Percentiles rank a stretch among this genome's conserved stretches.
Conservation (phyloP, 1,140 invertebrate species). For the Trypoxylus dichotomus region DNA sequence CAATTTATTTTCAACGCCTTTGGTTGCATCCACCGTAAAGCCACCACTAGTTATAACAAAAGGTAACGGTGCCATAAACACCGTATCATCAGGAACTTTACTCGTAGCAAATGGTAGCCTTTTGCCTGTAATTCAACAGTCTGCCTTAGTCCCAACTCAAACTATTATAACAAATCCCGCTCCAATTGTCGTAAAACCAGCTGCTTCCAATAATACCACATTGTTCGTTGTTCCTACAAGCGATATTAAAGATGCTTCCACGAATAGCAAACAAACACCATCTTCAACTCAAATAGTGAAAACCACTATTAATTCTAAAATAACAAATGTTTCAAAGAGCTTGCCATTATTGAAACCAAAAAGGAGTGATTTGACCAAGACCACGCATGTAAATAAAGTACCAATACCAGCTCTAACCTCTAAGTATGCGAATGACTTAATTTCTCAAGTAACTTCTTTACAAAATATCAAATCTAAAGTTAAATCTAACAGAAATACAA, state of each 20-base stretch:
- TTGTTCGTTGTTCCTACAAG: constrained; percentile 36
- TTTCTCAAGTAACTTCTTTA: background rate
- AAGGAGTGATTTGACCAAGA: constrained; percentile 55
- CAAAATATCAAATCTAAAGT: background rate
- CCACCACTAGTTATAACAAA: constrained; percentile 32
- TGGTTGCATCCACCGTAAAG: constrained; percentile 40
- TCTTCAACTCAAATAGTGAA: constrained; percentile 24
- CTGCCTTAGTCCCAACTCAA: constrained; percentile 25
- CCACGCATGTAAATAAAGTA: constrained; percentile 71
- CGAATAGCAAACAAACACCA: background rate
- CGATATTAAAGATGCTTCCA: background rate
- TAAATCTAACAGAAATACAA: background rate
- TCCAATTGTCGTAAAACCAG: constrained; percentile 13
- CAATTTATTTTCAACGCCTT: constrained; percentile 37
- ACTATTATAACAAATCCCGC: constrained; percentile 37
- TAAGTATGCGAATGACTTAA: constrained; percentile 45
- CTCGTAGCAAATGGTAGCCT: constrained; percentile 47
- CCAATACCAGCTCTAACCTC: constrained; percentile 67
- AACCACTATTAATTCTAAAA: constrained; percentile 19
- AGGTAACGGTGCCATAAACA: constrained; percentile 2
- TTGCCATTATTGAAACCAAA: constrained; percentile 43
- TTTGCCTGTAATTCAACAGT: constrained; percentile 41
- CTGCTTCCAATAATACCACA: constrained; percentile 26
- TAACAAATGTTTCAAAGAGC: constrained; percentile 20
- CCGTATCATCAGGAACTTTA: constrained; percentile 45